A percentile compares a stretch with the other conserved stretches of the same genome.
Evolutionary conservation across 2,113 vertebrate genomes (phyloP).

Genomic region (Tricholaema leucomelas): DNA sequence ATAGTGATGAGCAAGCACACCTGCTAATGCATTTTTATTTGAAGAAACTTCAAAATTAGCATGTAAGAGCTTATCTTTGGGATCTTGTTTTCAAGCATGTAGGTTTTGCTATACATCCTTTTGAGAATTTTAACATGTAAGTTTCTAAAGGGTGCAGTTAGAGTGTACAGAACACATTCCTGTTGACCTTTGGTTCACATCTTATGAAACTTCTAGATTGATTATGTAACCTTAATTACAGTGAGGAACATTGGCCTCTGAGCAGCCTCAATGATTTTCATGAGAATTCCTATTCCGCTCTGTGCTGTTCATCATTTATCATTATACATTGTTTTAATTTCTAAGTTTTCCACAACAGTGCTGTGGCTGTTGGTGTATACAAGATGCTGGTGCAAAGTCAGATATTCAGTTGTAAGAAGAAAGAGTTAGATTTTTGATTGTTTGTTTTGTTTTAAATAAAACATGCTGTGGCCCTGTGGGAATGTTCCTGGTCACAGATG

Average conservation of each 20-base stretch:
- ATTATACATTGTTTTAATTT: background rate
- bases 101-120: background rate
- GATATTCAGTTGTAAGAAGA: background rate
- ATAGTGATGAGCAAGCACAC: background rate
- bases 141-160: background rate
- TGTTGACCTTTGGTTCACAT: background rate
- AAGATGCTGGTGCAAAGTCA: background rate
- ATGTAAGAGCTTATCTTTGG: background rate
- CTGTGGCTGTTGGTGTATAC: background rate
- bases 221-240: rapidly evolving
- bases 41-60: background rate
- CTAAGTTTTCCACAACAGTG: background rate
- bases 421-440: background rate
- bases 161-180: background rate
- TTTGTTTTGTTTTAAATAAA: background rate
- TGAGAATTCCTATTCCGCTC: background rate
- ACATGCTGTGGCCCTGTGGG: background rate
- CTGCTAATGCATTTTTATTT: background rate
- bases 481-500: background rate
- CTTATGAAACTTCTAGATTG: background rate
- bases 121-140: background rate
- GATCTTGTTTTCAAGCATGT: background rate
- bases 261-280: background rate
- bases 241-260: background rate
- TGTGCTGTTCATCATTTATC: background rate